Evolutionary conservation across 1,140 invertebrate genomes (phyloP).

Genomic region (Asbolus verrucosus): DNA sequence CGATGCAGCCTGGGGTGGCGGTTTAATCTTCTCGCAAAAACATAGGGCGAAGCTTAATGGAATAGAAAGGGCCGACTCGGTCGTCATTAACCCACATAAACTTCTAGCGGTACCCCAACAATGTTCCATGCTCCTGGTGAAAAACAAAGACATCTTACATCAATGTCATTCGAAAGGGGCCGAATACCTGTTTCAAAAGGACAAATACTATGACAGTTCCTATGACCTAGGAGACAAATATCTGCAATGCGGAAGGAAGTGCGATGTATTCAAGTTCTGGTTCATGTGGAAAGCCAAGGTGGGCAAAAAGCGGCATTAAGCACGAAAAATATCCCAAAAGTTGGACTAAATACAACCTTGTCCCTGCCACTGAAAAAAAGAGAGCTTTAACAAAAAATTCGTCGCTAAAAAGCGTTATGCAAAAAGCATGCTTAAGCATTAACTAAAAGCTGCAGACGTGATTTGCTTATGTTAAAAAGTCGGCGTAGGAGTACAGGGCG

Average conservation of each 20-base stretch:
- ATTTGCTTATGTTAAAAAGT: background rate
- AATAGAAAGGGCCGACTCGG: slow-evolving; percentile 73
- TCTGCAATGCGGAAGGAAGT: slow-evolving; percentile 76
- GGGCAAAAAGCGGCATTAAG: slow-evolving; percentile 28
- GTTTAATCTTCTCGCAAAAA: slow-evolving; percentile 72
- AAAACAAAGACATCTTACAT: slow-evolving; percentile 65
- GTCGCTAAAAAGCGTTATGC: too few species aligned
- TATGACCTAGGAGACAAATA: slow-evolving; percentile 77
- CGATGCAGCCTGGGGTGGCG: slow-evolving; percentile 79
- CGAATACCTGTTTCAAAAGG: slow-evolving; percentile 75
- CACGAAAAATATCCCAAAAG: too few species aligned
- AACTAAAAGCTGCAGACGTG: too few species aligned
- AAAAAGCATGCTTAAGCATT: too few species aligned
- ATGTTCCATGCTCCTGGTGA: slow-evolving; percentile 72
- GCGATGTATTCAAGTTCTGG: slow-evolving; percentile 79
- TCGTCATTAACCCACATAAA: slow-evolving; percentile 80
- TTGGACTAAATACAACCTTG: too few species aligned
- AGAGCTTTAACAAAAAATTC: too few species aligned
- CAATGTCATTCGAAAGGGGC: slow-evolving; percentile 69
- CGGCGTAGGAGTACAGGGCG: slow-evolving; percentile 4
- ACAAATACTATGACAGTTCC: slow-evolving; percentile 75
- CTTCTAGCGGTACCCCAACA: slow-evolving; percentile 75
- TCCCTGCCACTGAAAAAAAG: too few species aligned
- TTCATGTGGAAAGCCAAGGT: slow-evolving; percentile 76
- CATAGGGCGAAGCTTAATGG: slow-evolving; percentile 70